These are phyloP conservation scores for Ormyrus pomaceus DNA, from an alignment of 2,888 invertebrate species.

Conservation along the genomic window DNA sequence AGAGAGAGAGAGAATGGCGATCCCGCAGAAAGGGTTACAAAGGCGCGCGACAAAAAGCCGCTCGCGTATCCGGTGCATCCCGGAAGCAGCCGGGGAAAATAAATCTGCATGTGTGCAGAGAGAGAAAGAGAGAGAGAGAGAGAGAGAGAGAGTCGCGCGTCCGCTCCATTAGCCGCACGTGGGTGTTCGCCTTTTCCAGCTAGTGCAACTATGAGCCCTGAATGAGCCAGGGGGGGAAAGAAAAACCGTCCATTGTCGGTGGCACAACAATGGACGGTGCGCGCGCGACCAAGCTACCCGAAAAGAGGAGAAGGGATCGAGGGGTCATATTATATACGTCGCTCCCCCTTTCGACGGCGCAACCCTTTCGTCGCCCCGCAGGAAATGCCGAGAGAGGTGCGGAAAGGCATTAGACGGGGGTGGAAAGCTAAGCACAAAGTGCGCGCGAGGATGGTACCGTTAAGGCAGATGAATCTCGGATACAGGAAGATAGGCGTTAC, in stretches of 20 bases:
- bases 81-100: conserved; percentile 10
- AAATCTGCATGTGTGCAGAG: conserved; percentile 18
- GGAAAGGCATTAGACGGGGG: conserved; percentile 29
- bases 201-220: not conserved
- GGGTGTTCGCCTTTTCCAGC: conserved; percentile 54
- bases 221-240: not conserved
- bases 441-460: not conserved
- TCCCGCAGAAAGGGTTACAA: not conserved
- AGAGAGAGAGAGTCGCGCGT: not conserved
- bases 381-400: not conserved
- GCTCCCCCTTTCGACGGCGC: not conserved
- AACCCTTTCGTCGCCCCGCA: conserved; percentile 9
- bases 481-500: not conserved
- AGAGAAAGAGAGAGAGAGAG: no score
- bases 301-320: not conserved
- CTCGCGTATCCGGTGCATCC: conserved; percentile 31
- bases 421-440: conserved; percentile 11
- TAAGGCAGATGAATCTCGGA: not conserved
- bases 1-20: conserved; percentile 8
- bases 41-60: no score
- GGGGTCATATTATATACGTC: not conserved
- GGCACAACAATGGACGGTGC: not conserved
- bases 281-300: not conserved
- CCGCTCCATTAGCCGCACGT: conserved; percentile 47
- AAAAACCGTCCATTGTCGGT: conserved; percentile 23